phyloP scores from a whole-genome alignment of 2,888 invertebrate genomes.

The Octonoba sinensis region DNA sequence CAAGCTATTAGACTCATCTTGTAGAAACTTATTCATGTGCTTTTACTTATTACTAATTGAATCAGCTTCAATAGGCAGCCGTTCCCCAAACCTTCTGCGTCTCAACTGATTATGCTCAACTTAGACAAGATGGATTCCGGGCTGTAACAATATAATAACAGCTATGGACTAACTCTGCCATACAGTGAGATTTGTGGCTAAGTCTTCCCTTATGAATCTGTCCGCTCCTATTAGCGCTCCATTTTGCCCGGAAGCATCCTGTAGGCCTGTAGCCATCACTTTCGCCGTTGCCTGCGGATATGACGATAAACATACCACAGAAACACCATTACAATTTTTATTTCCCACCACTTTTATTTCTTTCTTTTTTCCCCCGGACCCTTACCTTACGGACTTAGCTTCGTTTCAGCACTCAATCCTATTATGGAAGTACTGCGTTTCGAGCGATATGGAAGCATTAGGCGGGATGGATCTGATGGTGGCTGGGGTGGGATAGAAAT shows the following conservation, averaged over 20 bases:
- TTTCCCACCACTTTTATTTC: neutral
- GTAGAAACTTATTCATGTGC: no score
- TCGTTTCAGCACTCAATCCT: conserved; percentile 5
- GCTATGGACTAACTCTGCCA: neutral
- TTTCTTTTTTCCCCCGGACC: conserved; percentile 1
- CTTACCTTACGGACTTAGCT: neutral
- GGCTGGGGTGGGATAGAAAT: neutral
- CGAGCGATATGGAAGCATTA: conserved; percentile 1
- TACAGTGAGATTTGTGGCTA: neutral
- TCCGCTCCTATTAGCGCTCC: conserved; percentile 7
- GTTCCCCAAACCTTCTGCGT: neutral
- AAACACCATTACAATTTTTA: conserved; percentile 4
- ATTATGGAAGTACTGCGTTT: neutral
- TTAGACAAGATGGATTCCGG: conserved; percentile 9
- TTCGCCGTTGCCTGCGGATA: neutral
- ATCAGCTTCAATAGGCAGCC: neutral
- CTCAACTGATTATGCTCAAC: neutral
- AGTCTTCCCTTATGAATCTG: neutral
- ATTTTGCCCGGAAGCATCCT: conserved; percentile 2
- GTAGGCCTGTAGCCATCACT: neutral
- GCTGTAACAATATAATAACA: neutral
- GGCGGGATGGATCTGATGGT: neutral
- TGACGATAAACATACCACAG: conserved; percentile 20
- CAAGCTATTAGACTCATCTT: no score
- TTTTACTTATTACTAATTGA: no score